Percentiles rank a stretch among this genome's conserved stretches.
These are phyloP conservation scores for Eira barbara DNA, from an alignment of 2,113 vertebrate genomes.

Conservation along the genomic window DNA sequence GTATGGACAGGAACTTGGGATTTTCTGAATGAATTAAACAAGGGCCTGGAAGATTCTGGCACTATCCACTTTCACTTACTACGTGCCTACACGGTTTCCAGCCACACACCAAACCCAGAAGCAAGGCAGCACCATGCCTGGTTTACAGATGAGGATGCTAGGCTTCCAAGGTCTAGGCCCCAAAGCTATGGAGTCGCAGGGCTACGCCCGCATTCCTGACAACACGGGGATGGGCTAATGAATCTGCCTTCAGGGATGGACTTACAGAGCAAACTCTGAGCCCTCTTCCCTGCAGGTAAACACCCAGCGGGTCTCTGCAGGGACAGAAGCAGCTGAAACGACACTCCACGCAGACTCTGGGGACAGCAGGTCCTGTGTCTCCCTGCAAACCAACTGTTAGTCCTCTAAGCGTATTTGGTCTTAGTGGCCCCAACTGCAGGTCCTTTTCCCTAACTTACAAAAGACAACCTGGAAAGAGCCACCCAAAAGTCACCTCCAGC, in stretches of 20 bases:
- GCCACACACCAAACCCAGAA: not conserved
- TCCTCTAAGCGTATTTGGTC: not conserved
- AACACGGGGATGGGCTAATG: fast-evolving
- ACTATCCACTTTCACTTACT: too few species aligned
- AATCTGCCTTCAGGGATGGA: not conserved
- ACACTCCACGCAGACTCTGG: fast-evolving
- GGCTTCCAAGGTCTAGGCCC: not conserved
- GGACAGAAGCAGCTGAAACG: not conserved
- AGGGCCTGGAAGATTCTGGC: not conserved
- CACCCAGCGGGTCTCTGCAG: not conserved
- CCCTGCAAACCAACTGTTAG: not conserved
- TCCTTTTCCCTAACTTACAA: not conserved
- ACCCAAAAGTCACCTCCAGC: not conserved
- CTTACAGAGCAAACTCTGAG: not conserved
- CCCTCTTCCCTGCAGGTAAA: not conserved
- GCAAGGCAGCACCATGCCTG: not conserved
- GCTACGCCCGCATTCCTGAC: not conserved
- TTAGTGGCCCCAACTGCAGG: not conserved
- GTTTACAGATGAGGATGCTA: not conserved
- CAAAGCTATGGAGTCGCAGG: not conserved
- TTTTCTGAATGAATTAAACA: not conserved
- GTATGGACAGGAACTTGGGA: fast-evolving
- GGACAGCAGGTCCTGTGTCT: too few species aligned
- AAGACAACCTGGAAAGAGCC: not conserved
- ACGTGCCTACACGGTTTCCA: fast-evolving